Base-by-base conservation (phyloP, 2,888 invertebrate species). In the Dendrolimus houi region DNA sequence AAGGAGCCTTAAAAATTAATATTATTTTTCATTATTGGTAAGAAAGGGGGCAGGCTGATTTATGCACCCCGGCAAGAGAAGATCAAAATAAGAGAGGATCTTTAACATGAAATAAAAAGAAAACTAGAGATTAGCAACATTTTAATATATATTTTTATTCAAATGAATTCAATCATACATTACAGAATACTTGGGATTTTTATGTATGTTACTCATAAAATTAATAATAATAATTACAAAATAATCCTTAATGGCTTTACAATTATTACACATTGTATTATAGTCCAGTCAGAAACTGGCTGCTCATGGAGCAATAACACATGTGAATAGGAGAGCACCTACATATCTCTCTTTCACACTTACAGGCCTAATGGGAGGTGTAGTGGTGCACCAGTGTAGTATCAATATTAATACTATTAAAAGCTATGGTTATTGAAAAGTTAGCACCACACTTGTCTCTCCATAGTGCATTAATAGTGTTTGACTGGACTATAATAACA, bases 111-210 rank as follows among this genome's bases (percentile, higher is more conserved):
- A 47, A 70, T 75, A 66, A 79, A 75, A 78, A 75, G 75, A 80
- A 86, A 84, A 80, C 81, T 47, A 81, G 71, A 77, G 74, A 74
- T 85, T 87, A 87, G 87, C 87, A 91, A 91, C 91, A 91, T 91
- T 91, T 91, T 90, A 87, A 91, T 91, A 91, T 91, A 91, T 91
- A 90, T 89, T 90, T 89, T 91, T 91, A 90, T 89, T 91, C 82
- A 91, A 91, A 91, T 90, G 80, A 91, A 91, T 87, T 87, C 80
- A 88, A 87, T 88, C 83, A 86, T 90, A 88, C 87, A 86, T 85
- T 85, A 87, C 83, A 83, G 85, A 85, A 87, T 87, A 85, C 84
- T 86, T 87, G 81, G 77, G 84, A 57, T 63, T 83, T 83, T 79
- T 81, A 84, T 85, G 83, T 87, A 87, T 72, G 81, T 85, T 87